These are phyloP conservation scores for Magallana ariakensis DNA, from an alignment of 1,140 invertebrate species.

Conservation along the genomic window DNA sequence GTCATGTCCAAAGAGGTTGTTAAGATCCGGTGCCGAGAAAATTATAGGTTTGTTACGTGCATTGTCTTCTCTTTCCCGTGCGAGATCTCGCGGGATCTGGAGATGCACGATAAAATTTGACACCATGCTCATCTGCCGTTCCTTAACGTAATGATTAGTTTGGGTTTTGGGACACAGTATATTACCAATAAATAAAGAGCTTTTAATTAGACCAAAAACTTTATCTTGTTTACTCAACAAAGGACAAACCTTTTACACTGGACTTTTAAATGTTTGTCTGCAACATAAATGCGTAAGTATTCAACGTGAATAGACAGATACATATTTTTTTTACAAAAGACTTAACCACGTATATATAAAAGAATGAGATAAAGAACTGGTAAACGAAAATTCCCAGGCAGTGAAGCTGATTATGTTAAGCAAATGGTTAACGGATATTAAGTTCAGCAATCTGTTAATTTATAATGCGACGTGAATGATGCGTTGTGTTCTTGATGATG, in stretches of 20 bases:
- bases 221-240: too few species aligned
- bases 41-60: slow-evolving; percentile 33
- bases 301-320: too few species aligned
- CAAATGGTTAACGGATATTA: slow-evolving; percentile 32
- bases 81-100: slow-evolving; percentile 20
- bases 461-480: background rate
- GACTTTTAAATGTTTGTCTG: too few species aligned
- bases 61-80: slow-evolving; percentile 27
- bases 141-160: background rate
- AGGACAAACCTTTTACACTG: too few species aligned
- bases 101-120: slow-evolving; percentile 33
- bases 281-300: too few species aligned
- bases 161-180: background rate
- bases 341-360: too few species aligned
- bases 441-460: slow-evolving; percentile 18
- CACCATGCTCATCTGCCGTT: slow-evolving; percentile 18
- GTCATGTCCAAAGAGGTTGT: slow-evolving; percentile 28
- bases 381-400: background rate
- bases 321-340: too few species aligned
- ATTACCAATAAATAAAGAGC: too few species aligned
- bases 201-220: too few species aligned
- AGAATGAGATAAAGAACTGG: background rate
- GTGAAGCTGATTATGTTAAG: slow-evolving; percentile 9
- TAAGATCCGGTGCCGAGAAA: slow-evolving; percentile 35
- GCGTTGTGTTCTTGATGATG: background rate